Evolutionary conservation across 2,888 invertebrate genomes (phyloP), one percentile per base, ranked within the genome.

Genomic region (Ganaspis brasiliensis): DNA sequence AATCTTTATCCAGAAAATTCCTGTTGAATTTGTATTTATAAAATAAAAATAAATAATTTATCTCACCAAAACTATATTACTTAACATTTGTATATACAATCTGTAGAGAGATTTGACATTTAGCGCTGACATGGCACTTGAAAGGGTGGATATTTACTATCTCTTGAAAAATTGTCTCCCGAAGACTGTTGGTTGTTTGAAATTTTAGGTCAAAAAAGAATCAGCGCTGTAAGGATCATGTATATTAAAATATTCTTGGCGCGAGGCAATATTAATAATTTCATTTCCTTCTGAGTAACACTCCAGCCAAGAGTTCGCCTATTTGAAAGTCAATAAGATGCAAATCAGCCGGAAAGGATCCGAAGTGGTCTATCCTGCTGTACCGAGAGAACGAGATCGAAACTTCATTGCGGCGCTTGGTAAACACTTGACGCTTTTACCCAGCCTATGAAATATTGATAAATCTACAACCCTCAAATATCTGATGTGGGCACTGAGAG

Each of bases 301-400:
- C 87, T 88, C 80, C 73, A 86, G 81, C 74, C 80, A 84, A 85
- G 84, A 79, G 81, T 81, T 80, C 81, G 81, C 85, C 83, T 80
- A 88, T 90, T 90, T 90, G 87, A 90, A 90, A 90, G 89, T 90
- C 90, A 91, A 90, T 89, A 85, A 85, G 85, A 90, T 90, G 90
- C 90, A 90, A 90, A 91, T 90, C 82, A 82, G 79, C 76, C 79
- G 75, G 81, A 81, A 83, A 82, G 79, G 82, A 82, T 73, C 78
- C 77, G 78, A 63, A 72, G 55, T 72, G 76, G 75, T 81, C 83
- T 84, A 85, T 85, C 84, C 83, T 82, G 79, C 76, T 85, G 87
- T 85, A 85, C 84, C 83, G 87, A 84, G 82, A 81, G 83, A 87
- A 87, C 85, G 85, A 85, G 87, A 87, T 87, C 82, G 86, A 79